A percentile compares a stretch with the other conserved stretches of the same genome.
Conservation (phyloP, 2,113 vertebrate species). For the Pseudorhombus dupliciocellatus region DNA sequence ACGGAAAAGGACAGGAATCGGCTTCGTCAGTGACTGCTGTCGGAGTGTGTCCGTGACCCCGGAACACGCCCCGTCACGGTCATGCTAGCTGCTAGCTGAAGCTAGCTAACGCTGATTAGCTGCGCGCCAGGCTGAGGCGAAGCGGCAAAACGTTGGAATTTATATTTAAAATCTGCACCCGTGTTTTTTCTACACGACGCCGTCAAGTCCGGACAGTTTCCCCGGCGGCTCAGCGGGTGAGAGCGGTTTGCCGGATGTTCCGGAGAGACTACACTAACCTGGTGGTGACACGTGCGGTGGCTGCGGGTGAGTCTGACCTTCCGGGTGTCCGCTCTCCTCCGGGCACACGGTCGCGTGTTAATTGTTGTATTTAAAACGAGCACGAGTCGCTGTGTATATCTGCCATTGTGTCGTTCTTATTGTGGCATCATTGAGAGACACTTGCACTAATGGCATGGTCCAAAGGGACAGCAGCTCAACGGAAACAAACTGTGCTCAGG, state of each 20-base stretch:
- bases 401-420: too few relatives aligned
- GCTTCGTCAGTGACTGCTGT: neutral
- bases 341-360: too few relatives aligned
- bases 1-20: neutral
- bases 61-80: neutral
- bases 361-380: too few relatives aligned
- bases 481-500: too few relatives aligned
- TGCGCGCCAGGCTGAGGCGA: neutral
- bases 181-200: neutral
- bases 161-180: neutral
- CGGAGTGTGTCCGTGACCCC: neutral
- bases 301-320: slow-evolving; percentile 50
- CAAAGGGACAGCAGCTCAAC: too few relatives aligned
- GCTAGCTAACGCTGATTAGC: neutral
- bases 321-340: too few relatives aligned
- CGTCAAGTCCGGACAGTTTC: neutral
- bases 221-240: rapidly evolving
- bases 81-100: slow-evolving; percentile 4
- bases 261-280: slow-evolving; percentile 60
- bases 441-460: too few relatives aligned
- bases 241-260: neutral
- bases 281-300: slow-evolving; percentile 61
- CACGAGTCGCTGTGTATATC: neutral
- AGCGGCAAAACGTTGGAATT: neutral
- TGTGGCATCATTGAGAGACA: too few relatives aligned